Evolutionary conservation across 2,888 invertebrate genomes (phyloP).

Genomic region (Eupithecia tripunctaria): DNA sequence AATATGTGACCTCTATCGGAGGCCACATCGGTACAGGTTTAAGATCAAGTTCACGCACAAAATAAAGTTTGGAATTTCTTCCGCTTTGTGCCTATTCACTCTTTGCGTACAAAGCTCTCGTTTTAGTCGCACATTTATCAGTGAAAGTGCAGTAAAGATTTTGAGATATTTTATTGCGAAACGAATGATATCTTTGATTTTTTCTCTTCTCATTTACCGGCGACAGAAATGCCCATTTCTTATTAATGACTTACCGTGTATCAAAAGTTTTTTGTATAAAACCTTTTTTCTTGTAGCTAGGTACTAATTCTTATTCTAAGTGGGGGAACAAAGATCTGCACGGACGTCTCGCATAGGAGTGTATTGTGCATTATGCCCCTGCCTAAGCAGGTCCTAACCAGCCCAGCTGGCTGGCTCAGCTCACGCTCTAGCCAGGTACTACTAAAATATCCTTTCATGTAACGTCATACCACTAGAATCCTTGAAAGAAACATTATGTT

Average conservation of each 20-base stretch:
- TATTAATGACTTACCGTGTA: neutral
- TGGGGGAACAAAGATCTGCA: too few relatives aligned
- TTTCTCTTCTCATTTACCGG: neutral
- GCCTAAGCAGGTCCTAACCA: too few relatives aligned
- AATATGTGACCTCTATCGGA: conserved; percentile 25
- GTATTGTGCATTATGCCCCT: too few relatives aligned
- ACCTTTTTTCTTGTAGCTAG: neutral
- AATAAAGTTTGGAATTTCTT: neutral
- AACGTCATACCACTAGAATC: conserved; percentile 37
- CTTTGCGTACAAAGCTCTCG: neutral
- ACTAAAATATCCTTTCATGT: neutral
- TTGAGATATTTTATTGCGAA: neutral
- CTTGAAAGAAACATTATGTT: conserved; percentile 35
- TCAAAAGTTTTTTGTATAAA: neutral
- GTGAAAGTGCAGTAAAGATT: neutral
- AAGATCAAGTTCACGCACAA: conserved; percentile 35
- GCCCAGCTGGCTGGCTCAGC: too few relatives aligned
- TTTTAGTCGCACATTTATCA: neutral
- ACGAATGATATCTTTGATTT: neutral
- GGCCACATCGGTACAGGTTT: conserved; percentile 17
- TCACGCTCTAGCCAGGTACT: too few relatives aligned
- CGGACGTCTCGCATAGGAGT: too few relatives aligned
- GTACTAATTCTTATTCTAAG: too few relatives aligned
- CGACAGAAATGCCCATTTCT: neutral
- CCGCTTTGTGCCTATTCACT: neutral